Conservation (phyloP, 2,113 vertebrate species). For the Takifugu flavidus region DNA sequence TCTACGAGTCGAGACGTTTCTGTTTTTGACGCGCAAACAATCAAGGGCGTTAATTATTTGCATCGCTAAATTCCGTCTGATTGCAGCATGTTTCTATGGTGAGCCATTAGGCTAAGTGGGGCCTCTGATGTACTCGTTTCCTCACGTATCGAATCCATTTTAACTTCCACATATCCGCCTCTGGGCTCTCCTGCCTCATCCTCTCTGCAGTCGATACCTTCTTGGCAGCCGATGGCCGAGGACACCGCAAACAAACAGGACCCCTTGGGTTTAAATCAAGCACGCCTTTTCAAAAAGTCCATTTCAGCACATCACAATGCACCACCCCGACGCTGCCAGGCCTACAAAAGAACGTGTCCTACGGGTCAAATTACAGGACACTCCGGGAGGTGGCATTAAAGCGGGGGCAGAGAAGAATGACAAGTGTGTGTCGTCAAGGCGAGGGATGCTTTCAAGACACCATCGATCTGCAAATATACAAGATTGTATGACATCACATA, state of each 20-base stretch:
- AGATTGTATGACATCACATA: too few relatives aligned
- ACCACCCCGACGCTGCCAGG: not conserved
- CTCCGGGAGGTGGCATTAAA: not conserved
- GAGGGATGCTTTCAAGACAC: too few relatives aligned
- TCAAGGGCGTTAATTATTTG: not conserved
- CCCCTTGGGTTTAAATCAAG: slow-evolving; percentile 35
- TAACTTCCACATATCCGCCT: too few relatives aligned
- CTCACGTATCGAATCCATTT: too few relatives aligned
- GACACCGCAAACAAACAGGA: slow-evolving; percentile 10
- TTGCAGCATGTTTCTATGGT: too few relatives aligned
- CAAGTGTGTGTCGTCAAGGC: not conserved
- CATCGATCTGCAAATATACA: too few relatives aligned
- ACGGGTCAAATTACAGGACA: slow-evolving; percentile 15
- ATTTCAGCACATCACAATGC: slow-evolving; percentile 42
- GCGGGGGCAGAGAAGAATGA: not conserved
- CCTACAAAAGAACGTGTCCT: slow-evolving; percentile 7
- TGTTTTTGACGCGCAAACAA: slow-evolving; percentile 24
- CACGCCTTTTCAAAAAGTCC: slow-evolving; percentile 51
- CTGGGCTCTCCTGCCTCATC: not conserved
- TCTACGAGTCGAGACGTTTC: slow-evolving; percentile 28
- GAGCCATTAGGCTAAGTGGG: too few relatives aligned
- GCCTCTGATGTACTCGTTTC: too few relatives aligned
- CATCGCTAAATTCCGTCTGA: not conserved
- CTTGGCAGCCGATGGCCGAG: slow-evolving; percentile 29
- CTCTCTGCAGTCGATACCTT: slow-evolving; percentile 19